Base-by-base conservation (phyloP, 2,113 vertebrate genomes). In the Turnix velox region DNA sequence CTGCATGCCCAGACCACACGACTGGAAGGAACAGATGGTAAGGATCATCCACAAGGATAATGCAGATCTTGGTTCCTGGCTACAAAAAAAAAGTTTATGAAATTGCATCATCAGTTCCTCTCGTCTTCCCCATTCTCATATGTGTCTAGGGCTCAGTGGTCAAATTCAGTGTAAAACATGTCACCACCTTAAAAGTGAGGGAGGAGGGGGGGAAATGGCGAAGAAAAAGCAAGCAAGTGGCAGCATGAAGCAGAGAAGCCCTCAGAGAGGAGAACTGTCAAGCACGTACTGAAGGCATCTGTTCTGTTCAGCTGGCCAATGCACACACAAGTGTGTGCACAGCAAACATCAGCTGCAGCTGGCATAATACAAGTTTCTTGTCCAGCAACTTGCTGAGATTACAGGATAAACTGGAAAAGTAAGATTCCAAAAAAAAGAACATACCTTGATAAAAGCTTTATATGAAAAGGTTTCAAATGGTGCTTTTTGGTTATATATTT, bases 281-380 rank as follows among this genome's bases (percentile, higher is more conserved):
- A 88, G 54, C 15, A n/a, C 7, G 7, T 49, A 49, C 88, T 33
- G 42, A 83, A 81, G 49, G 59, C 67, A 74, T 42, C 67, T 84
- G 94, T 45, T 86, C 67, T 76, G 75, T 65, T 77, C 1, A 12
- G 79, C 45, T 83, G 42, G 83, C 88, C 54, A 90, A 77, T 0
- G 20, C 58, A 73, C n/a, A 69, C 79, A n/a, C 0, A 11, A 48
- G 9, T 19, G 72, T 69, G 76, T 62, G 42, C 63, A 66, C 45
- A 91, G 84, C 14, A 93, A 88, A 77, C 63, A 93, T 15, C 84
- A 91, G 55, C 62, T 67, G 39, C 48, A 68, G 85, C 82, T 92
- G 82, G 71, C 67, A 33, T 28, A 79, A 76, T 40, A 67, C 9
- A 10, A 40, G 24, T 7, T 86, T 35, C 88, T 84, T 66, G 76